Percentiles rank a stretch among this genome's conserved stretches.
These are phyloP conservation scores for Musca vetustissima DNA, from an alignment of 1,140 invertebrate genomes.

Conservation along the genomic window DNA sequence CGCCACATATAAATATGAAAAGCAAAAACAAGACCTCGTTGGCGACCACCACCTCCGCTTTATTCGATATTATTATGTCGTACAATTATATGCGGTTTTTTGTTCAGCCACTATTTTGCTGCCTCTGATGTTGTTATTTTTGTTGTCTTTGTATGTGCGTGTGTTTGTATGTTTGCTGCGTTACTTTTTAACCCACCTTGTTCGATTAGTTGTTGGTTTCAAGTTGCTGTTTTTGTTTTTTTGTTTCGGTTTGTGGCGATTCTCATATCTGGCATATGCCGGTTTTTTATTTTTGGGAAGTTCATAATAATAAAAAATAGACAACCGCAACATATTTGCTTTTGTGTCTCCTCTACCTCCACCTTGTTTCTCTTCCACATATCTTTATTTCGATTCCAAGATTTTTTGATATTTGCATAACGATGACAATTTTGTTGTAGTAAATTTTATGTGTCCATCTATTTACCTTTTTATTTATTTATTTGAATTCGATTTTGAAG, in stretches of 20 bases:
- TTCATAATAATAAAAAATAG: no score
- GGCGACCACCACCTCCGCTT: constrained; percentile 18
- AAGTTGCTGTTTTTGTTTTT: not conserved
- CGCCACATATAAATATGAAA: not conserved
- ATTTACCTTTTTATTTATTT: no score
- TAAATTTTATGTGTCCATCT: no score
- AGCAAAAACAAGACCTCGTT: not conserved
- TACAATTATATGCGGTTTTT: constrained; percentile 3
- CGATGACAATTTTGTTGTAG: no score
- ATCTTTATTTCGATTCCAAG: no score
- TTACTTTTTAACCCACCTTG: not conserved
- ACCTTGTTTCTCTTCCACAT: no score
- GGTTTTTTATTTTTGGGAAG: not conserved
- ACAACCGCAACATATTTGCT: no score
- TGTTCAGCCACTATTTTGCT: not conserved
- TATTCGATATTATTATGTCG: not conserved
- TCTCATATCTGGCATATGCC: constrained; percentile 12
- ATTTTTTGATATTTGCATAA: no score
- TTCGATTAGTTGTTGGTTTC: no score
- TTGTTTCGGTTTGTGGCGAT: constrained; percentile 7
- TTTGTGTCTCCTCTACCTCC: no score
- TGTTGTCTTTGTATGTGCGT: not conserved
- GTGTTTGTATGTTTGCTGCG: no score
- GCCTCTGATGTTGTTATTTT: not conserved
- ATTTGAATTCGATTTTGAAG: no score